phyloP scores from a whole-genome alignment of 2,797 vertebrate species.

The Anolis apletophallus region DNA sequence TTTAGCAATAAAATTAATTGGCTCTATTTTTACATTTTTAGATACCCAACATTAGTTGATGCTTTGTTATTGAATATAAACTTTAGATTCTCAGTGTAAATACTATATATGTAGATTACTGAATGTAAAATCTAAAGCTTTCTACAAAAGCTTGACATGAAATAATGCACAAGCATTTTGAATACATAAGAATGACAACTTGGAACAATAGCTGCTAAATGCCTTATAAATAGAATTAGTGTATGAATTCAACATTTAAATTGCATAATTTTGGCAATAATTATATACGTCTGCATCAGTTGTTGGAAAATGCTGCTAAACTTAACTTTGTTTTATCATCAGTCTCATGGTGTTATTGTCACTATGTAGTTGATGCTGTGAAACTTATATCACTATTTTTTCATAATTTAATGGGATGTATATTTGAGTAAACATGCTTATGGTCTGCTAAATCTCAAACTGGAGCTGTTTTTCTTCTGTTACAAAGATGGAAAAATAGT shows the following conservation, averaged over 20 bases:
- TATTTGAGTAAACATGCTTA: not conserved
- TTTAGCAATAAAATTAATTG: not conserved
- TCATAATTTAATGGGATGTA: not conserved
- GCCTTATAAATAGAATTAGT: not conserved
- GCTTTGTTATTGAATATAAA: not conserved
- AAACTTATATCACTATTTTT: not conserved
- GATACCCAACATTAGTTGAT: not conserved
- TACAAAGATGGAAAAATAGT: not conserved
- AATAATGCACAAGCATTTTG: not conserved
- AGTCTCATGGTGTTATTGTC: not conserved
- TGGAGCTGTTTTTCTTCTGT: not conserved
- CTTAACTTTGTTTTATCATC: not conserved
- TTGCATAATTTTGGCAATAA: not conserved
- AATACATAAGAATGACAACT: not conserved
- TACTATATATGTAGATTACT: too few species aligned
- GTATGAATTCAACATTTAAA: not conserved
- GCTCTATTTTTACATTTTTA: slow-evolving; percentile 3
- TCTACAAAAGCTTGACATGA: not conserved
- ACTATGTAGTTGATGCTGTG: not conserved
- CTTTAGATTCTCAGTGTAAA: not conserved
- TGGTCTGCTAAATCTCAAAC: not conserved
- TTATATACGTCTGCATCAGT: not conserved
- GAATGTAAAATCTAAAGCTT: too few species aligned
- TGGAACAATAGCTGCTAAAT: not conserved
- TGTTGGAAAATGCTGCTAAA: not conserved